Evolutionary conservation across 2,113 vertebrate species (phyloP), one percentile per base, ranked within the genome.

Genomic region (Urocolius indicus): DNA sequence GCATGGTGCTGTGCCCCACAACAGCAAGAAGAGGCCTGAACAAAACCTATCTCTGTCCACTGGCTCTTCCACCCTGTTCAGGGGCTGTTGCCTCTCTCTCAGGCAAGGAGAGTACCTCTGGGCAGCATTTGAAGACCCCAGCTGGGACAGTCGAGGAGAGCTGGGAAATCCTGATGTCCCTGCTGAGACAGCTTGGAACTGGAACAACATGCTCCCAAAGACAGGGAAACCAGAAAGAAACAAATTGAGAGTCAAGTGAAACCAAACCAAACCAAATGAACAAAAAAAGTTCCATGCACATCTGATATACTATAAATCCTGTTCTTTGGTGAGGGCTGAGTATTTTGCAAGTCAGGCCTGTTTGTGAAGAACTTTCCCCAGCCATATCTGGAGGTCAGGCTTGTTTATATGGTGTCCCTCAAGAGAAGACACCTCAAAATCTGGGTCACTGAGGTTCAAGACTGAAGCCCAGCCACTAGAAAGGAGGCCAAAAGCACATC

Each of bases 1-100:
- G 24, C 32, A 10, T 4, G 18, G 74, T 2, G 1, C 41, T 78
- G 46, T 9, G 18, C 27, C 27, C 16, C 3, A 0, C 15, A 21
- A 27, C 2, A 8, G 19, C 2, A 4, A 72, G 78, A 88, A 12
- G 13, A 23, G 11, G 3, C 3, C 24, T 48, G 27, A 41, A 24
- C 5, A 72, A 54, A 24, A 51, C 4, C 34, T 69, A 43, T 3
- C 29, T 61, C 30, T 86, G n/a, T n/a, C 34, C 10, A 2, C 12
- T 45, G 54, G 0, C 16, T 22, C 4, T 3, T 18, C 46, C 10
- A 4, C 11, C 21, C 27, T 10, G 29, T 1, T 74, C 14, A 58
- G 26, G 32, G 41, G 8, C 6, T 76, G 36, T 26, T 94, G 52
- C 23, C 34, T 68, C 51, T 14, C 19, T 85, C 71, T 76, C 41